phyloP scores from a whole-genome alignment of 2,797 vertebrate species.

The Phalanger gymnotis region DNA sequence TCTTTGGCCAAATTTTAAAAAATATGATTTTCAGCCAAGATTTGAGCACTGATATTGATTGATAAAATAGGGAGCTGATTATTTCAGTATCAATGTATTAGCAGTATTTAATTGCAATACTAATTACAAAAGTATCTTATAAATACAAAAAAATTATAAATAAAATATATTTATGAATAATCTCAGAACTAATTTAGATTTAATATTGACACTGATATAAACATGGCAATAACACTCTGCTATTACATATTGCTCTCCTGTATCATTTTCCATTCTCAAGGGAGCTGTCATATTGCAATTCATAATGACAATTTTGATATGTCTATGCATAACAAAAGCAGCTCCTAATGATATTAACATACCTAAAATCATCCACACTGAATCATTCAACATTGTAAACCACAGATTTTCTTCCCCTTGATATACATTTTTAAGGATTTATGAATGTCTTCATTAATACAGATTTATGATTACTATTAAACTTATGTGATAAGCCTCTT shows the following conservation, averaged over 20 bases:
- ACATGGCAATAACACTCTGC: slow-evolving; percentile 75
- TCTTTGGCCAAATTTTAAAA: not conserved
- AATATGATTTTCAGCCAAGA: not conserved
- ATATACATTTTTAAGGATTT: slow-evolving; percentile 72
- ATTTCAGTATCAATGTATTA: slow-evolving; percentile 81
- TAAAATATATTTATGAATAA: slow-evolving; percentile 75
- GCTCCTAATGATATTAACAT: slow-evolving; percentile 81
- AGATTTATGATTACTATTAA: slow-evolving; percentile 75
- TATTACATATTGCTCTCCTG: slow-evolving; percentile 73
- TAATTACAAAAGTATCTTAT: slow-evolving; percentile 74
- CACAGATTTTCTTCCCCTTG: slow-evolving; percentile 16
- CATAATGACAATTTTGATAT: slow-evolving; percentile 80
- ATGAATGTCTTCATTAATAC: slow-evolving; percentile 76
- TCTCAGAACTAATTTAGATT: slow-evolving; percentile 81
- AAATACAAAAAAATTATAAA: not conserved
- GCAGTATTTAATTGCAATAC: slow-evolving; percentile 74
- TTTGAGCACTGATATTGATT: slow-evolving; percentile 33
- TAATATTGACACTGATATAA: slow-evolving; percentile 82
- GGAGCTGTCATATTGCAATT: slow-evolving; percentile 78
- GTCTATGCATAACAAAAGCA: slow-evolving; percentile 77
- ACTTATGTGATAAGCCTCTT: slow-evolving; percentile 61
- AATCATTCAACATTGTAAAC: slow-evolving; percentile 72
- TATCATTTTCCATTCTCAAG: slow-evolving; percentile 79
- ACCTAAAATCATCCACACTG: slow-evolving; percentile 70
- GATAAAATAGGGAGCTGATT: slow-evolving; percentile 63